Base-by-base conservation (phyloP, 2,113 vertebrate species). In the Perca flavescens region DNA sequence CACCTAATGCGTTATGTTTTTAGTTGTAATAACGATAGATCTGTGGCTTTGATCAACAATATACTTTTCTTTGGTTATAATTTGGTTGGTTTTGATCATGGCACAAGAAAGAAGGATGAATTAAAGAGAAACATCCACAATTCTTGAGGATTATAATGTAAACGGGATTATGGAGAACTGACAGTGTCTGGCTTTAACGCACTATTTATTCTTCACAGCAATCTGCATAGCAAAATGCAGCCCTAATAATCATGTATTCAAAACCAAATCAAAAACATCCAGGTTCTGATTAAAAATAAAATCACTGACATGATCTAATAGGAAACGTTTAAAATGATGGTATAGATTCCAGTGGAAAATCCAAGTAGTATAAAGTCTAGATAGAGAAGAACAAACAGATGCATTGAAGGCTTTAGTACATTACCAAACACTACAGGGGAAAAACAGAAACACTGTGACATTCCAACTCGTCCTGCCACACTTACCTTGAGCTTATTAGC, bases 401-500 rank as follows among this genome's bases (percentile, higher is more conserved):
- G 64, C 28, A 73, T 16, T 81, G 54, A 76, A 83, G 69, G 57
- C 66, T 43, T 46, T 16, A 77, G 67, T 25, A 66, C 50, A 72
- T 76, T 28, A 54, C 1, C 28, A 70, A 79, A 75, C 62, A 73
- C 43, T 19, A 53, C 25, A 63, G n/a, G 19, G 21, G 25, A 25
- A 25, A 40, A 84, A 74, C 49, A 71, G 56, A 80, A 53, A 77
- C 36, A 36, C 58, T 47, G 31, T 65, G 61, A 78, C 76, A 57
- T 84, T 86, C 78, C 86, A 86, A 58, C 78, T 69, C 34, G 67
- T 90, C 90, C 88, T 87, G 84, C 80, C 83, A 88, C 88, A 89
- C 90, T 93, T 93, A 93, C 94, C 91, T 92, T 86, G 76, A 36
- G 83, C 91, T 95, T 94, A 95, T 96, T 94, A 94, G 92, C 91